Conservation (phyloP, 2,113 vertebrate genomes). For the Symphodus melops region DNA sequence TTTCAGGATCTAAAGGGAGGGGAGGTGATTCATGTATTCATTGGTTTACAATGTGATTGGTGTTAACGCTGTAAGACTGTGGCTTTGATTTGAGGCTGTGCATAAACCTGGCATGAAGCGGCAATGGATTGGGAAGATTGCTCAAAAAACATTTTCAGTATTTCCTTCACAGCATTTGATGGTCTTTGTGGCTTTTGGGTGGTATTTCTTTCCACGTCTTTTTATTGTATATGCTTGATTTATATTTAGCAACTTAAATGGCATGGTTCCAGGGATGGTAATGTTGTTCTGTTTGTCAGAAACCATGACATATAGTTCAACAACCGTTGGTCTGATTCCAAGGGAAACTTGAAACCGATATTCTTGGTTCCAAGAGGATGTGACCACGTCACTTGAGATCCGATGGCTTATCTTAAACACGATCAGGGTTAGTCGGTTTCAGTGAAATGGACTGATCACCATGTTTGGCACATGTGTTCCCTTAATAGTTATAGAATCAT, state of each 20-base stretch:
- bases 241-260: background rate
- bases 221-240: background rate
- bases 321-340: background rate
- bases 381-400: background rate
- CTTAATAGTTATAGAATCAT: too few species aligned
- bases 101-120: slow-evolving; percentile 20
- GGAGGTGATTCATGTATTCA: slow-evolving; percentile 10
- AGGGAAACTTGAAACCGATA: background rate
- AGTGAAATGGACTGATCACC: background rate
- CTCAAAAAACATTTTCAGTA: slow-evolving; percentile 25
- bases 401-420: background rate
- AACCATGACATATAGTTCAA: background rate
- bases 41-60: slow-evolving; percentile 25
- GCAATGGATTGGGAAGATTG: background rate
- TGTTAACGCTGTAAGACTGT: slow-evolving; percentile 14
- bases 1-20: background rate
- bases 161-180: slow-evolving; percentile 11
- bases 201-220: background rate
- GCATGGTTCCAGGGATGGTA: too few species aligned
- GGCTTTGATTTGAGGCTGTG: slow-evolving; percentile 31
- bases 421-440: background rate
- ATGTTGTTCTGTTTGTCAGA: background rate
- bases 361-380: background rate
- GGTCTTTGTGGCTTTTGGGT: background rate
- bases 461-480: background rate